Percentiles rank a stretch among this genome's conserved stretches.
Conservation (phyloP, 2,797 vertebrate genomes). For the Enteromius radiatus region DNA sequence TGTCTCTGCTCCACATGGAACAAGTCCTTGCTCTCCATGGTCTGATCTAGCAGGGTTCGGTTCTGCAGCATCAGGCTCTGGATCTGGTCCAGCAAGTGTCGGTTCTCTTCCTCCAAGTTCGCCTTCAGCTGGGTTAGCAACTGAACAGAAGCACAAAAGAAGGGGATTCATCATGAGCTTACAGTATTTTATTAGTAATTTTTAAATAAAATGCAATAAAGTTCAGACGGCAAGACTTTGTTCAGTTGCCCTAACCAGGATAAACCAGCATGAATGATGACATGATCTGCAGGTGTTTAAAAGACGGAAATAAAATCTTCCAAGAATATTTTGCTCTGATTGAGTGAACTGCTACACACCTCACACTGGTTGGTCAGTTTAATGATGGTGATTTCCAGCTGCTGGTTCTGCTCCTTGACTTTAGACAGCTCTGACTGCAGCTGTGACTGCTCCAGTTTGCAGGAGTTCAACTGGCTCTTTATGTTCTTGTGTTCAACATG, state of each 20-base stretch:
- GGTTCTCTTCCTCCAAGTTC: conserved; percentile 98
- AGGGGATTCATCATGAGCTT: not conserved
- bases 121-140: conserved; percentile 97
- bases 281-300: not conserved
- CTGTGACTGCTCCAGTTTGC: conserved; percentile 92
- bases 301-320: not conserved
- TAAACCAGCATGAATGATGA: not conserved
- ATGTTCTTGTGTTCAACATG: conserved; percentile 92
- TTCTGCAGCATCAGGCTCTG: conserved; percentile 98
- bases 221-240: not conserved
- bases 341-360: conserved; percentile 70
- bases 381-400: conserved; percentile 94
- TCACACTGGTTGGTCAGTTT: conserved; percentile 98
- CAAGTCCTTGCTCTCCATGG: conserved; percentile 98
- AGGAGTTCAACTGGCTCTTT: conserved; percentile 89
- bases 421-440: conserved; percentile 96
- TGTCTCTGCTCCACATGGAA: conserved; percentile 97
- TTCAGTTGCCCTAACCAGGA: not conserved
- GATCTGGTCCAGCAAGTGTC: conserved; percentile 95
- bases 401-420: conserved; percentile 93
- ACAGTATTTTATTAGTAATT: not conserved
- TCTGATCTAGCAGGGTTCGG: conserved; percentile 92
- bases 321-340: not conserved
- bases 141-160: conserved; percentile 69
- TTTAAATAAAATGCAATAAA: not conserved